phyloP scores from a whole-genome alignment of 2,888 invertebrate species.

The Oscheius myriophilus region DNA sequence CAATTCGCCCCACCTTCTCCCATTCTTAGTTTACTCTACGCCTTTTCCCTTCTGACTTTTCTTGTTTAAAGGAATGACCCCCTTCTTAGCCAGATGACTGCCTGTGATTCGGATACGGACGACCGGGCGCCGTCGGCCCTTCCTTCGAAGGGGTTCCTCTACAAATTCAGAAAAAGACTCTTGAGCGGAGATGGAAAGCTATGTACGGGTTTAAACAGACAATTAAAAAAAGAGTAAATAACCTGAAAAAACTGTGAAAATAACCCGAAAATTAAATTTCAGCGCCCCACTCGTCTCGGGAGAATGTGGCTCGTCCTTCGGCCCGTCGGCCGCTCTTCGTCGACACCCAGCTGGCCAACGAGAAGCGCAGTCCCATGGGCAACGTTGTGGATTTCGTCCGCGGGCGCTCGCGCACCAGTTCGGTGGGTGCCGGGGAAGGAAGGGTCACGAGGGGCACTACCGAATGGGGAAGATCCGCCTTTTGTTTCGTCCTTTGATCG shows the following conservation, averaged over 20 bases:
- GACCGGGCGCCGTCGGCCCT: slow-evolving; percentile 45
- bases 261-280: background rate
- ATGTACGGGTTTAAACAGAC: slow-evolving; percentile 11
- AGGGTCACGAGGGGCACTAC: background rate
- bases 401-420: slow-evolving; percentile 49
- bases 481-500: background rate
- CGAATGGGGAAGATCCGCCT: background rate
- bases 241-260: too few species aligned
- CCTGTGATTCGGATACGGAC: slow-evolving; percentile 22
- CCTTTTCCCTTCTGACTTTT: background rate
- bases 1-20: too few species aligned
- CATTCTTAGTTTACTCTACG: background rate
- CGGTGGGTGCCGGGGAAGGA: slow-evolving; percentile 39
- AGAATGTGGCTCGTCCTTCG: slow-evolving; percentile 32
- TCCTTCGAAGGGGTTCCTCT: slow-evolving; percentile 43
- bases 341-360: slow-evolving; percentile 58
- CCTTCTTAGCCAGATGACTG: slow-evolving; percentile 29
- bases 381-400: slow-evolving; percentile 53
- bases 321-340: slow-evolving; percentile 58
- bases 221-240: too few species aligned
- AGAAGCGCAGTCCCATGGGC: slow-evolving; percentile 48
- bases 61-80: background rate
- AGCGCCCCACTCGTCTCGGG: slow-evolving; percentile 10
- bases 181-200: slow-evolving; percentile 37
- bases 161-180: slow-evolving; percentile 49